Conservation (phyloP, 2,113 vertebrate species). For the Sorex fumeus region DNA sequence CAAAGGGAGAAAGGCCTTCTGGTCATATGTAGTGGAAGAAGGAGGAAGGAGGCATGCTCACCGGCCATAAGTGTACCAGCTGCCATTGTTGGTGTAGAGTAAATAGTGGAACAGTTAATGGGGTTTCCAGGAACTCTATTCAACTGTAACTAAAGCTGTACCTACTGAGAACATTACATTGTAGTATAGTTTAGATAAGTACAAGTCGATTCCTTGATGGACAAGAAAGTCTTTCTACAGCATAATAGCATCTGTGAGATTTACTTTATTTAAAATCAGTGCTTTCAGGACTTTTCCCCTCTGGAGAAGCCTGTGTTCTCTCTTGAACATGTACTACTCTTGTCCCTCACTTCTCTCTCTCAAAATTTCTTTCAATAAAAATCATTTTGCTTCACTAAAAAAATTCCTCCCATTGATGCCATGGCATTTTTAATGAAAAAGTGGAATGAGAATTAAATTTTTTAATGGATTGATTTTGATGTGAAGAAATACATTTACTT, state of each 20-base stretch:
- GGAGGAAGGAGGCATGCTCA: background rate
- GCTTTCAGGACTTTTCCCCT: no score
- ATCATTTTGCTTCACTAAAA: background rate
- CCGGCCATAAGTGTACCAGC: conserved; percentile 30
- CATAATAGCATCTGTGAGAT: conserved; percentile 57
- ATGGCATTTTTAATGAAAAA: conserved; percentile 59
- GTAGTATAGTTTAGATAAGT: conserved; percentile 48
- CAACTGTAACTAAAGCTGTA: conserved; percentile 45
- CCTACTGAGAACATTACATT: conserved; percentile 43
- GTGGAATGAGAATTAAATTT: conserved; percentile 40
- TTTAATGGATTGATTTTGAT: background rate
- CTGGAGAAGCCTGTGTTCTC: no score
- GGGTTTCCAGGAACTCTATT: conserved; percentile 63
- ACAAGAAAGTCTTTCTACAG: conserved; percentile 14
- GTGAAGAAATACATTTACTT: conserved; percentile 48
- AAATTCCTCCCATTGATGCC: background rate
- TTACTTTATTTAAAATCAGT: no score
- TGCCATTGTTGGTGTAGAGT: conserved; percentile 56
- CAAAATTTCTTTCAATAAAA: no score
- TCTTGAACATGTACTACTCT: no score
- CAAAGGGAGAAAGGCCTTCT: background rate
- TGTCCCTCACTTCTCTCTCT: no score
- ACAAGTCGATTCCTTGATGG: background rate
- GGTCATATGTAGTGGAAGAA: background rate
- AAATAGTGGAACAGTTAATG: conserved; percentile 45